Evolutionary conservation across 2,113 vertebrate genomes (phyloP).

Genomic region (Aldabrachelys gigantea): DNA sequence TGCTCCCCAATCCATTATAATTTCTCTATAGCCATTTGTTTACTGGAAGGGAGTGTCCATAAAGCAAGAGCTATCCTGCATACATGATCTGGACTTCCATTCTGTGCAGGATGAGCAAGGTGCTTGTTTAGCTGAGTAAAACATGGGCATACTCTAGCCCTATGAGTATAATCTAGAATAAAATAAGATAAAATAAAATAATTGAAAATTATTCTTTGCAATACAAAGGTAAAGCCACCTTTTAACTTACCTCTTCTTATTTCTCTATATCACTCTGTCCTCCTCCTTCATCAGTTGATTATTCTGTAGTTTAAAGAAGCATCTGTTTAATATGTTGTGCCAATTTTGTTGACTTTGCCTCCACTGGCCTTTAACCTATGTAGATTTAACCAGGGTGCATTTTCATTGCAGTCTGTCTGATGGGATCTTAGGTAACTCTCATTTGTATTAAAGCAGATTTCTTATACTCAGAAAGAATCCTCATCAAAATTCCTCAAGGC

Average conservation of each 20-base stretch:
- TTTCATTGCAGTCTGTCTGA: slow-evolving; percentile 67
- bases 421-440: slow-evolving; percentile 60
- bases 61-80: neutral
- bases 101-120: neutral
- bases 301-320: slow-evolving; percentile 23
- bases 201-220: neutral
- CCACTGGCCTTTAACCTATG: slow-evolving; percentile 61
- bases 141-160: neutral
- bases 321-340: slow-evolving; percentile 46
- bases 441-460: slow-evolving; percentile 53
- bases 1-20: neutral
- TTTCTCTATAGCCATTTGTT: neutral
- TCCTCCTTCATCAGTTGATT: neutral
- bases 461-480: slow-evolving; percentile 51
- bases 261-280: slow-evolving; percentile 18
- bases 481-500: slow-evolving; percentile 38
- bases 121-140: neutral
- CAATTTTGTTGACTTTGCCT: slow-evolving; percentile 64
- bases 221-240: neutral
- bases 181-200: neutral
- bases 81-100: neutral
- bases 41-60: neutral
- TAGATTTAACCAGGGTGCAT: slow-evolving; percentile 70
- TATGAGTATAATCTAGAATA: neutral
- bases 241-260: neutral